Percentiles rank a stretch among this genome's conserved stretches.
These are phyloP conservation scores for Neolamprologus sp. DNA, from an alignment of 2,113 vertebrate genomes.

Conservation along the genomic window DNA sequence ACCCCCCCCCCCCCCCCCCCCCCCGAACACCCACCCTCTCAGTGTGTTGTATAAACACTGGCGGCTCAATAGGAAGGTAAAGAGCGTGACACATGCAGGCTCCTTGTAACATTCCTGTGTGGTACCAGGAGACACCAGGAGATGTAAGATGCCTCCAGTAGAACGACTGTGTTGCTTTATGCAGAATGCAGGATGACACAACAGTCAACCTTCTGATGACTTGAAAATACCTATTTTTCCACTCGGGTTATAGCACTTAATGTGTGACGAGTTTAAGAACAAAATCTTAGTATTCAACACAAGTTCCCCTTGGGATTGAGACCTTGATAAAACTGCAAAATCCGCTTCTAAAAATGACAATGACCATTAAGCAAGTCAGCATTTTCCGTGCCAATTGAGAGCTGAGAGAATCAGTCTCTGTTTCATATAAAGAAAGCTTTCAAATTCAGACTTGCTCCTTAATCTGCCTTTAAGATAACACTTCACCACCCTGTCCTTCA, in stretches of 20 bases:
- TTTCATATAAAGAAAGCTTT: neutral
- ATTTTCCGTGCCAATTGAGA: neutral
- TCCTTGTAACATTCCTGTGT: constrained; percentile 34
- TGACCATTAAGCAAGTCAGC: neutral
- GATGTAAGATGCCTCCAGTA: neutral
- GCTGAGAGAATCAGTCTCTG: neutral
- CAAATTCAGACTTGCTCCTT: neutral
- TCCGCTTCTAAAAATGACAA: neutral
- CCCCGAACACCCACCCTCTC: neutral
- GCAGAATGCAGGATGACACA: neutral
- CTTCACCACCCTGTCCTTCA: neutral
- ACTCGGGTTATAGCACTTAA: neutral
- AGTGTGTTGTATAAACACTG: constrained; percentile 29
- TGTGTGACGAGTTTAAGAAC: neutral
- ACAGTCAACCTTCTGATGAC: neutral
- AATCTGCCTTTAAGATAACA: neutral
- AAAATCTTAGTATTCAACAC: neutral
- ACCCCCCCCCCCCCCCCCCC: too few species aligned
- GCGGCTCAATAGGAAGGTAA: constrained; percentile 18
- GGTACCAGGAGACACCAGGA: constrained; percentile 35
- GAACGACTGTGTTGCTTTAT: neutral
- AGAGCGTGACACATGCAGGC: constrained; percentile 18
- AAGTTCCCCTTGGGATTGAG: neutral
- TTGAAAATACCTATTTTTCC: neutral
- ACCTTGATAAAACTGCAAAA: neutral